A percentile compares a stretch with the other conserved stretches of the same genome.
Evolutionary conservation across 1,140 invertebrate species (phyloP).

Genomic region (Mactra quadrangularis): DNA sequence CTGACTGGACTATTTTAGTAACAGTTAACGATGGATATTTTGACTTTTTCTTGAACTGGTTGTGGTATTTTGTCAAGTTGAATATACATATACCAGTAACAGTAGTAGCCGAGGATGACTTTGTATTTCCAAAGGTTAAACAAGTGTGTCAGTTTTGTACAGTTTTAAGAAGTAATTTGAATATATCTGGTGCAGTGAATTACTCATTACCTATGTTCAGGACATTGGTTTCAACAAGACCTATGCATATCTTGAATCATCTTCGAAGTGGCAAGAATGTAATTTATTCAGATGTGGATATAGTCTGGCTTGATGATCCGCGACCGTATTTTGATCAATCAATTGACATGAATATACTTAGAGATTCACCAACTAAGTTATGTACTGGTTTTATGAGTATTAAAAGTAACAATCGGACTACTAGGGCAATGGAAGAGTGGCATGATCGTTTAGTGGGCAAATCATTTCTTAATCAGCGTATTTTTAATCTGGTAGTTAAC

Average conservation of each 20-base stretch:
- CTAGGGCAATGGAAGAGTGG: not conserved
- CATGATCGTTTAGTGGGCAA: not conserved
- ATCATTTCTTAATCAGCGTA: not conserved
- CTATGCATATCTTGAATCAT: not conserved
- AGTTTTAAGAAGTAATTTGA: too few relatives aligned
- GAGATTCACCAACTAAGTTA: not conserved
- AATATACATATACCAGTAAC: not conserved
- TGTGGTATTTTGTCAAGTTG: slow-evolving; percentile 7
- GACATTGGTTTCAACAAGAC: not conserved
- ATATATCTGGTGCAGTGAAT: too few relatives aligned
- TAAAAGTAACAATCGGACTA: not conserved
- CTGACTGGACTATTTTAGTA: slow-evolving; percentile 24
- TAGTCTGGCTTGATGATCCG: not conserved
- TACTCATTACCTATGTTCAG: not conserved
- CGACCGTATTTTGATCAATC: not conserved
- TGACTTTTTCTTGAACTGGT: slow-evolving; percentile 42
- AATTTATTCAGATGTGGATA: slow-evolving; percentile 13
- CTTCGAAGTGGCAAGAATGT: slow-evolving; percentile 20
- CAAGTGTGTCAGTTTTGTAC: too few relatives aligned
- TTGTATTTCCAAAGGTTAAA: slow-evolving; percentile 5
- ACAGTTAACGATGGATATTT: slow-evolving; percentile 28
- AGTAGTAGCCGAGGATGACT: slow-evolving; percentile 17
- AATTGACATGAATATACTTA: not conserved
- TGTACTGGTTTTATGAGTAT: not conserved
- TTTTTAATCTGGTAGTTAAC: not conserved